These are phyloP conservation scores for Silurus asotus DNA, from an alignment of 2,113 vertebrate species.

Conservation along the genomic window DNA sequence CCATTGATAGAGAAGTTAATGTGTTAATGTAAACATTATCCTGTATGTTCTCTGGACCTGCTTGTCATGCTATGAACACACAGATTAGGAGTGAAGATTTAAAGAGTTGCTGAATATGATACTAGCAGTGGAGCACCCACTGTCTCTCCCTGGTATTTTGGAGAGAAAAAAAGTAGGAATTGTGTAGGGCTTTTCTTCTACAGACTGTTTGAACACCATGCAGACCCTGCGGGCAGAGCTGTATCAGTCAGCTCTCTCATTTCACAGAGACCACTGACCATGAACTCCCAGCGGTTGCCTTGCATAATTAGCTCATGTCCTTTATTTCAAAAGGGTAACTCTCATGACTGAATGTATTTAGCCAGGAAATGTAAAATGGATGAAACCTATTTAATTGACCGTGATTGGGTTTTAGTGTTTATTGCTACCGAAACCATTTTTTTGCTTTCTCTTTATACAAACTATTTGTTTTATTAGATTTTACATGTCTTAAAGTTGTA, in stretches of 20 bases:
- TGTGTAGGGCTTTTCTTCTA: neutral
- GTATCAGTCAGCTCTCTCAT: conserved; percentile 26
- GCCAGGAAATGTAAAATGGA: conserved; percentile 16
- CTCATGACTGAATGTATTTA: conserved; percentile 25
- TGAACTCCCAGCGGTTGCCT: conserved; percentile 13
- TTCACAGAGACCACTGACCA: conserved; percentile 37
- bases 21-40: neutral
- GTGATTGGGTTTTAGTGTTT: neutral
- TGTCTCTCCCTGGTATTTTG: neutral
- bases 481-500: neutral
- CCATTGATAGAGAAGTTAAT: neutral
- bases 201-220: neutral
- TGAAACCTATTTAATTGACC: neutral
- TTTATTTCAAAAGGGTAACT: conserved; percentile 28
- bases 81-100: conserved; percentile 43
- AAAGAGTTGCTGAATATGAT: conserved; percentile 3
- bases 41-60: conserved; percentile 11
- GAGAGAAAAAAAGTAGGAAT: neutral
- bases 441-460: neutral
- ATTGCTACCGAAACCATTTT: neutral
- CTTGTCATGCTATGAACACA: conserved; percentile 24
- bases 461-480: neutral
- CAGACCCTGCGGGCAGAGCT: conserved; percentile 28
- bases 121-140: neutral
- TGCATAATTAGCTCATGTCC: conserved; percentile 43